Percentiles rank a stretch among this genome's conserved stretches.
phyloP scores from a whole-genome alignment of 2,797 vertebrate species.

The Macropodus opercularis region DNA sequence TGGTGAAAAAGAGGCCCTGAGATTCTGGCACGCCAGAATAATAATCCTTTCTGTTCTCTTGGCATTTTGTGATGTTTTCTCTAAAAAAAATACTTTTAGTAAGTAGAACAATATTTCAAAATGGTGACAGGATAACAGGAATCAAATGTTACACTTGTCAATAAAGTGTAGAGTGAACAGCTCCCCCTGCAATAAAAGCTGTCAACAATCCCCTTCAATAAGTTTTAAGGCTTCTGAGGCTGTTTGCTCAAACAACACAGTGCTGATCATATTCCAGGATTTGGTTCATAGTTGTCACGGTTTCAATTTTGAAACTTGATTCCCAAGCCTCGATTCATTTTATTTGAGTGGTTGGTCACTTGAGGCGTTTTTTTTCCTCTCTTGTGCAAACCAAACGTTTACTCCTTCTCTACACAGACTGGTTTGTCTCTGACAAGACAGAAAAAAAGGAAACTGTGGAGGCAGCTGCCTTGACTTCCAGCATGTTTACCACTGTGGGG shows the following conservation, averaged over 20 bases:
- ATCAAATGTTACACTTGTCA: not conserved
- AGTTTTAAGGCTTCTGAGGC: not conserved
- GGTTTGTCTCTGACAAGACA: slow-evolving; percentile 48
- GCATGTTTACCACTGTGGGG: slow-evolving; percentile 74
- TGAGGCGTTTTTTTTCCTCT: slow-evolving; percentile 14
- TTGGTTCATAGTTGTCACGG: too few relatives aligned
- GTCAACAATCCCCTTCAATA: not conserved
- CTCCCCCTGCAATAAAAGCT: not conserved
- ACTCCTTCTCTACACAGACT: slow-evolving; percentile 33
- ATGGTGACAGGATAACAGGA: not conserved
- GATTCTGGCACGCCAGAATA: slow-evolving; percentile 9
- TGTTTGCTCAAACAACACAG: too few relatives aligned
- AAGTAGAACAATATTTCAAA: not conserved
- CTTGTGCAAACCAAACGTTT: slow-evolving; percentile 46
- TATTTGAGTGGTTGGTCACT: slow-evolving; percentile 14
- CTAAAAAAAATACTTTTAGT: too few relatives aligned
- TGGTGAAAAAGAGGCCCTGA: slow-evolving; percentile 45
- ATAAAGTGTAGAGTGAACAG: not conserved
- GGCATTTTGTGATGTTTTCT: slow-evolving; percentile 48
- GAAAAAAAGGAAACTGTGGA: slow-evolving; percentile 42
- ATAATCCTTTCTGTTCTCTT: slow-evolving; percentile 29
- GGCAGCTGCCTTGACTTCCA: slow-evolving; percentile 61
- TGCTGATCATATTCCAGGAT: too few relatives aligned
- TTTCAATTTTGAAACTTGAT: slow-evolving; percentile 21
- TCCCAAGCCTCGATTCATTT: slow-evolving; percentile 11